Base-by-base conservation (phyloP, 1,140 invertebrate species). In the Phocides pigmalion region DNA sequence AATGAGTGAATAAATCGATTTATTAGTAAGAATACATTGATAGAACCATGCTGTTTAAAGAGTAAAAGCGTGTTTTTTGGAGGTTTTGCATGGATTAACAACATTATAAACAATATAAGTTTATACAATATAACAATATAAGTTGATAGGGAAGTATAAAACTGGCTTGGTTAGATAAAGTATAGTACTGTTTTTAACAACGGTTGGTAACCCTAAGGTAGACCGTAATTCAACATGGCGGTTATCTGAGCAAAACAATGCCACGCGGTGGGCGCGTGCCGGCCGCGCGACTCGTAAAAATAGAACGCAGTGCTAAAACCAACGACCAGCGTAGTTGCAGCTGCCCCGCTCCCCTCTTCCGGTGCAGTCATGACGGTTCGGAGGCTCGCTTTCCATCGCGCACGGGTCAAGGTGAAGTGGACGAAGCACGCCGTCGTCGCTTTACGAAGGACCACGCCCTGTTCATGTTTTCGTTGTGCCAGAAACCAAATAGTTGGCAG, bases 241-340 rank as follows among this genome's bases (percentile, higher is more conserved):
- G 62, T 64, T 79, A 74, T 83, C 76, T 72, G 74, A 84, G 74
- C 84, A 89, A 87, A 87, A 89, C 87, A 89, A 77, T 66, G 74
- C 72, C 87, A 89, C 83, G 87, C 76, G 82, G 70, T 11, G n/a
- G 41, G 69, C 84, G 86, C 87, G 87, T 89, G 84, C 74, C 68
- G 50, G 69, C 64, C 72, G 70, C 66, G 56, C 79, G 68, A 69
- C 72, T 66, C 70, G 72, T 84, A 84, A 80, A 87, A 84, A 89
- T 89, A 89, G 84, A 82, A 85, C 70, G 68, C 67, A 70, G 71
- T 64, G 75, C 72, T 83, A 76, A 81, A 79, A 72, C 58, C 50
- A 51, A 68, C 75, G 64, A 61, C 81, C 81, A 84, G 61, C 56
- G 53, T 67, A 76, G 50, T 15, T 41, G 64, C 59, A 74, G 37